Percentiles rank a stretch among this genome's conserved stretches.
These are phyloP conservation scores for Acanthiza pusilla DNA, from an alignment of 2,797 vertebrate species.

Conservation along the genomic window DNA sequence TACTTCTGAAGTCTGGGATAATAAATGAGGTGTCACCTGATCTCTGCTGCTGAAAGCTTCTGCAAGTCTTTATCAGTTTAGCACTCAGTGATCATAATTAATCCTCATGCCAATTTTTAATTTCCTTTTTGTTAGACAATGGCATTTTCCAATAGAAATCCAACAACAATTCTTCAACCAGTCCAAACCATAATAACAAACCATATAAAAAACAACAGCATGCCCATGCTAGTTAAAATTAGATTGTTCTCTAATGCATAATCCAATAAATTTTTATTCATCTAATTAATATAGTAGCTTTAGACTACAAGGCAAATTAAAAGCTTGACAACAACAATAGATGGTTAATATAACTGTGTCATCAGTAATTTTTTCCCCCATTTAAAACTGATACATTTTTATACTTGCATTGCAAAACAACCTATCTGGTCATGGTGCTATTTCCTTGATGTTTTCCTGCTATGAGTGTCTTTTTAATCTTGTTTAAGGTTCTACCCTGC, in stretches of 20 bases:
- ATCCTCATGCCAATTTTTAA: neutral
- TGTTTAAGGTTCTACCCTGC: neutral
- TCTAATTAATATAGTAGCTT: neutral
- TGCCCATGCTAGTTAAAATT: neutral
- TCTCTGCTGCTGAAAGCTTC: neutral
- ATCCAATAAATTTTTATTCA: neutral
- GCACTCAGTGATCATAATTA: neutral
- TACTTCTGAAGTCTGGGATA: neutral
- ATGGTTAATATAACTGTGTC: neutral
- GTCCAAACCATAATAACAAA: neutral
- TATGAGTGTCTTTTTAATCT: neutral
- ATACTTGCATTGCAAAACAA: neutral
- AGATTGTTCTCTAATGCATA: neutral
- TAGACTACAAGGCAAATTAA: conserved; percentile 17
- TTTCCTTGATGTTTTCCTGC: neutral
- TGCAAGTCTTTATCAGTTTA: neutral
- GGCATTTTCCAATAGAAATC: neutral
- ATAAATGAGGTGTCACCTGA: neutral
- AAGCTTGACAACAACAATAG: neutral
- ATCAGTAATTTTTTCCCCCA: neutral
- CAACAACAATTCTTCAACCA: neutral
- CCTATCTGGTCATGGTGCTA: neutral
- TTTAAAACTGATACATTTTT: neutral
- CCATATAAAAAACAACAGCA: neutral
- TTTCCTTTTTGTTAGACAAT: neutral